Base-by-base conservation (phyloP, 2,797 vertebrate species). In the Takifugu ocellatus region DNA sequence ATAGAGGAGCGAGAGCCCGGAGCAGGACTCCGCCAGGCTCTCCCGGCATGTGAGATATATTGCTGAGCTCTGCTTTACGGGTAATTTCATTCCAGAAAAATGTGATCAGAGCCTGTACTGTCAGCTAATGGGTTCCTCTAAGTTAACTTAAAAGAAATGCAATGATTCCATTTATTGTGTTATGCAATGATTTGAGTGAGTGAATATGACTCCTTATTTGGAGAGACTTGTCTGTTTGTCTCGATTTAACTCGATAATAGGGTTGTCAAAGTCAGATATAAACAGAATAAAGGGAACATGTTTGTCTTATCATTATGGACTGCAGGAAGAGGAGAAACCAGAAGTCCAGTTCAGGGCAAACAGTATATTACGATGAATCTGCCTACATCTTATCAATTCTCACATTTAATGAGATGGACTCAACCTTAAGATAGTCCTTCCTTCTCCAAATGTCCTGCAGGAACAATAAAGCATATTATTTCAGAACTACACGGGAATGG, bases 81-180 rank as follows among this genome's bases (percentile, higher is more conserved):
- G 62, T 88, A 81, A 89, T 86, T 85, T 53, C 66, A 89, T 91
- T 88, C 74, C 31, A 50, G 57, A 47, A 75, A 76, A 85, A 88
- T 79, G 54, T 21, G 63, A 90, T 89, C 83, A 84, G 78, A 27
- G 56, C 43, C 71, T 63, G 29, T 66, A 50, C 60, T 82, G 51
- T 78, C 59, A 61, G 64, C 70, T 83, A 79, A 87, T 87, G 70
- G 79, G 62, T 80, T 49, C 60, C 21, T 79, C 67, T 69, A 70
- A 73, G 64, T 70, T 82, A 49, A 79, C 52, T 74, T 72, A 69
- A 56, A 74, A 60, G 54, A 47, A 77, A 69, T 51, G 45, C 48
- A 26, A 33, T 62, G 64, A 76, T 67, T 70, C 42, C 31, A 74
- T 77, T 59, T 48, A 53, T 55, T 72, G 54, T 24, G 25, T 46